These are phyloP conservation scores for Rhizomys pruinosus DNA, from an alignment of 2,113 vertebrate species.

Conservation along the genomic window DNA sequence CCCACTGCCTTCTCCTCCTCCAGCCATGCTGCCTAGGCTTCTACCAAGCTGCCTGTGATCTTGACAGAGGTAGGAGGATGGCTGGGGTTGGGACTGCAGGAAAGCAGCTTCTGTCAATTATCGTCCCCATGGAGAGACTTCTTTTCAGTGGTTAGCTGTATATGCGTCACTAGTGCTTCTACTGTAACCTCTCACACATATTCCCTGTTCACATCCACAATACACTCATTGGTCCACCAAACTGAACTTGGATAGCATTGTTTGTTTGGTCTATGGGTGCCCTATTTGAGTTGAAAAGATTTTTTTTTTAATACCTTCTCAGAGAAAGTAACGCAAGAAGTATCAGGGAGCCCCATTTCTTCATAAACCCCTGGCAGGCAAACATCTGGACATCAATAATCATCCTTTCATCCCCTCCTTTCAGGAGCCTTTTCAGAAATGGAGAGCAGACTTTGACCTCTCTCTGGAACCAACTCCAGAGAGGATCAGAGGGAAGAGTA, in stretches of 20 bases:
- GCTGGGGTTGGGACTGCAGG: not conserved
- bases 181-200: not conserved
- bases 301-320: not conserved
- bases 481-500: not conserved
- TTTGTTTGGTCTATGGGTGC: not conserved
- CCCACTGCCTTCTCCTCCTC: not conserved
- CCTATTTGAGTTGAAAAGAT: not conserved
- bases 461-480: not conserved
- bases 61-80: not conserved
- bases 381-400: not conserved
- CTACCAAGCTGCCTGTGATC: no score
- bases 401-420: not conserved
- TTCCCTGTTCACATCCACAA: not conserved
- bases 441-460: not conserved
- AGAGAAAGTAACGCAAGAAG: not conserved
- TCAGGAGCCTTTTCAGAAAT: not conserved
- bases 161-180: not conserved
- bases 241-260: not conserved
- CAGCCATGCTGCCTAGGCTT: fast-evolving
- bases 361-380: not conserved
- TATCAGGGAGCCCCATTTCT: not conserved
- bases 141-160: no score
- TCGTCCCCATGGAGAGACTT: not conserved
- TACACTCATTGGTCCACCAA: not conserved
- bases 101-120: not conserved